Evolutionary conservation across 2,888 invertebrate species (phyloP).

Genomic region (Cheilosia soror): DNA sequence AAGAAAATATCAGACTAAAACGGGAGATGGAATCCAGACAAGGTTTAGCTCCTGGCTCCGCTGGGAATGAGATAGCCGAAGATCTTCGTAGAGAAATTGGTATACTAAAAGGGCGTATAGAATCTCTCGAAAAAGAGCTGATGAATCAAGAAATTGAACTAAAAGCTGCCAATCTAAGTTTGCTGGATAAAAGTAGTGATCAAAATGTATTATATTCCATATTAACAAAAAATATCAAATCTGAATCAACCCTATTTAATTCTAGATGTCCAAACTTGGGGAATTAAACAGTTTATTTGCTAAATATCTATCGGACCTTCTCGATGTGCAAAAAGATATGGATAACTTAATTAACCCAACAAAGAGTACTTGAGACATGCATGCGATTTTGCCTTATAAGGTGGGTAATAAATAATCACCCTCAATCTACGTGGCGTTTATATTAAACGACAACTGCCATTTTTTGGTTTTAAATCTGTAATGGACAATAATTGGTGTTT

Average conservation of each 20-base stretch:
- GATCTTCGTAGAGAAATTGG: slow-evolving; percentile 91
- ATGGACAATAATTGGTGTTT: too few relatives aligned
- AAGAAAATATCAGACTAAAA: slow-evolving; percentile 94
- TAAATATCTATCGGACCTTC: slow-evolving; percentile 82
- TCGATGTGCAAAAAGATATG: slow-evolving; percentile 84
- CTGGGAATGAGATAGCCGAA: slow-evolving; percentile 89
- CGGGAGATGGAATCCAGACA: slow-evolving; percentile 89
- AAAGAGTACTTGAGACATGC: slow-evolving; percentile 84
- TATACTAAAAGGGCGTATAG: slow-evolving; percentile 90
- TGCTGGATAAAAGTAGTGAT: slow-evolving; percentile 86
- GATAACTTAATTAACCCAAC: slow-evolving; percentile 82
- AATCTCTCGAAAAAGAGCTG: slow-evolving; percentile 92
- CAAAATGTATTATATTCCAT: slow-evolving; percentile 87
- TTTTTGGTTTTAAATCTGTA: too few relatives aligned
- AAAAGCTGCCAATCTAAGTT: slow-evolving; percentile 84
- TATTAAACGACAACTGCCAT: too few relatives aligned
- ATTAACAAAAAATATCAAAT: not conserved
- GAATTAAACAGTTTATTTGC: slow-evolving; percentile 82
- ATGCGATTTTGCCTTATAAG: slow-evolving; percentile 80
- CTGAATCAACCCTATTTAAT: slow-evolving; percentile 6
- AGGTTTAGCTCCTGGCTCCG: slow-evolving; percentile 86
- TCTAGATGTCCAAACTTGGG: slow-evolving; percentile 82
- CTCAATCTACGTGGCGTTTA: too few relatives aligned
- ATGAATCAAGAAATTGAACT: slow-evolving; percentile 93
- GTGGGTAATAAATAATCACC: slow-evolving; percentile 70